Percentiles rank a stretch among this genome's conserved stretches.
phyloP scores from a whole-genome alignment of 2,888 invertebrate species.

The Doris montereyensis region DNA sequence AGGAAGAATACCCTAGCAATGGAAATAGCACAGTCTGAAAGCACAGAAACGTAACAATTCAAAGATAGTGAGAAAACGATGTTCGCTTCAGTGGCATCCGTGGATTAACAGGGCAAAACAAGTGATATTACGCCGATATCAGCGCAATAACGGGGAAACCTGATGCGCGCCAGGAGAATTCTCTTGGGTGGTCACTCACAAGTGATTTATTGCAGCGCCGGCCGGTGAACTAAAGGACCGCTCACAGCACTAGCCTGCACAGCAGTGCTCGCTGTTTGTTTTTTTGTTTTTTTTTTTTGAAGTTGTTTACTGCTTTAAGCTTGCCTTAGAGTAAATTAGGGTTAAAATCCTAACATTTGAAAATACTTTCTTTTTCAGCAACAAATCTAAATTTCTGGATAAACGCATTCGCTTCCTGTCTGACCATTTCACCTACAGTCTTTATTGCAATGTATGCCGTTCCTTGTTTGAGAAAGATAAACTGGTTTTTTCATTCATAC shows the following conservation, averaged over 20 bases:
- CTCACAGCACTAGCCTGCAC: too few species aligned
- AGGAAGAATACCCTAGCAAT: too few species aligned
- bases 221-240: too few species aligned
- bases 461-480: conserved; percentile 97
- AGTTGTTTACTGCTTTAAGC: background rate
- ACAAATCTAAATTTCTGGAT: conserved; percentile 81
- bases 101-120: too few species aligned
- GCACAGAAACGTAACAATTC: too few species aligned
- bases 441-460: conserved; percentile 91
- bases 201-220: background rate
- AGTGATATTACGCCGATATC: too few species aligned
- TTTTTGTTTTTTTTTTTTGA: background rate
- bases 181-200: background rate
- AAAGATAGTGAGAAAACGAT: too few species aligned
- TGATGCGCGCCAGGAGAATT: too few species aligned
- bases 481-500: conserved; percentile 89
- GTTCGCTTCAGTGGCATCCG: too few species aligned
- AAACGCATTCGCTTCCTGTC: conserved; percentile 83
- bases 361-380: conserved; percentile 63
- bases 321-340: background rate
- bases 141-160: too few species aligned
- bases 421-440: conserved; percentile 87
- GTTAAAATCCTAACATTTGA: background rate
- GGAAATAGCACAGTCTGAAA: too few species aligned
- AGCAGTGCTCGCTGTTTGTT: too few species aligned